phyloP scores from a whole-genome alignment of 2,113 vertebrate genomes.

The Xiphophorus maculatus region DNA sequence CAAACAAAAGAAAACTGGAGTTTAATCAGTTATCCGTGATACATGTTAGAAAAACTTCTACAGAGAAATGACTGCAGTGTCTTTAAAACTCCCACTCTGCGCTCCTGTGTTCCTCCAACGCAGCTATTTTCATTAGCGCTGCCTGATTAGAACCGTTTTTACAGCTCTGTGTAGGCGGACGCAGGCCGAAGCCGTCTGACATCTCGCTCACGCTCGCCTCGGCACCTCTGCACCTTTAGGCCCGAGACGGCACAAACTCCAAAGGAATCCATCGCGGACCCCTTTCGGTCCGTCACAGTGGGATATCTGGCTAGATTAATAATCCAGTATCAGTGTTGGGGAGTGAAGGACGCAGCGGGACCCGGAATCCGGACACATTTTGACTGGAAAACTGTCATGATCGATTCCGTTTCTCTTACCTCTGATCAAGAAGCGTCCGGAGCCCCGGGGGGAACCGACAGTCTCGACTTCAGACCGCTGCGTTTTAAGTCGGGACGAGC shows the following conservation, averaged over 20 bases:
- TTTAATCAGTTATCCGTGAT: conserved; percentile 1
- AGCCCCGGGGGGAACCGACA: not conserved
- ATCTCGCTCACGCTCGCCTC: not conserved
- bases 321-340: not conserved
- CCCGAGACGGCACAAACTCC: not conserved
- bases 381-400: not conserved
- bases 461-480: not conserved
- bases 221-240: not conserved
- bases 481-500: not conserved
- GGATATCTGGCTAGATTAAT: not conserved
- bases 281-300: conserved; percentile 2
- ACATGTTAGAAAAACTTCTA: not conserved
- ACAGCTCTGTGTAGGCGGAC: conserved; percentile 2
- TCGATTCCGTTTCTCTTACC: not conserved
- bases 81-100: conserved; percentile 9
- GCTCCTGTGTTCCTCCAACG: conserved; percentile 16
- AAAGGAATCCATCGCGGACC: not conserved
- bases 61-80: conserved; percentile 1
- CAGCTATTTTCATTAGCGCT: conserved; percentile 11
- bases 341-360: not conserved
- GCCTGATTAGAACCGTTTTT: conserved; percentile 15
- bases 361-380: not conserved
- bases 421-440: not conserved
- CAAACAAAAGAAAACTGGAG: not conserved
- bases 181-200: not conserved